Evolutionary conservation across 2,888 invertebrate species (phyloP), one percentile per base, ranked within the genome.

Genomic region (Oscheius onirici): DNA sequence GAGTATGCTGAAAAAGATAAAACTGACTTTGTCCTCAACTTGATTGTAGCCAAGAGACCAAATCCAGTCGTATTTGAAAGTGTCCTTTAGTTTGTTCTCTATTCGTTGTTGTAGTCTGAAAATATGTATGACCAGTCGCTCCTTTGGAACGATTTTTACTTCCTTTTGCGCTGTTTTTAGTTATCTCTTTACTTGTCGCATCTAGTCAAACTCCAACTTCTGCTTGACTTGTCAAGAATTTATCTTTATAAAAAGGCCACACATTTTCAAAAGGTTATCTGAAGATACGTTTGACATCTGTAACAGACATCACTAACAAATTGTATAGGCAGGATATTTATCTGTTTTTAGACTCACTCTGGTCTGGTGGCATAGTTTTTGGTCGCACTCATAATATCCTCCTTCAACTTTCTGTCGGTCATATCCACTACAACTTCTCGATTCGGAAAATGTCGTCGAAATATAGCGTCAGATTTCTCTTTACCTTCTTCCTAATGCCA

Each of bases 371-470:
- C 58, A 22, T 58, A 43, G 40, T n/a, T 22, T n/a, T 40, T 58
- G n/a, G 40, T 40, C 1, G 40, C 58, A 22, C 22, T 10, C n/a
- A 58, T 40, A 17, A 58, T 58, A n/a, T 58, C 41, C 41, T 58
- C 58, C 41, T 43, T 58, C 8, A 58, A 41, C n/a, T 58, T 41
- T 58, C 41, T 58, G n/a, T 40, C 34, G 5, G 34, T 40, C 40
- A 58, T 58, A 41, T 58, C 58, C n/a, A 58, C 58, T 8, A 26
- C 15, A 15, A n/a, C 28, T n/a, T 55, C 28, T 20, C 6, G 15
- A 10, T 58, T 41, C n/a, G 58, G 41, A 58, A 58, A 58, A 43
- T 41, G 41, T 3, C 17, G 10, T 58, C 20, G n/a, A 58, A 58
- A 58, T 10, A 58, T 41, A n/a, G 5, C 40, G 17, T 58, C 58